Conservation (phyloP, 2,797 vertebrate species). For the Channa striata region DNA sequence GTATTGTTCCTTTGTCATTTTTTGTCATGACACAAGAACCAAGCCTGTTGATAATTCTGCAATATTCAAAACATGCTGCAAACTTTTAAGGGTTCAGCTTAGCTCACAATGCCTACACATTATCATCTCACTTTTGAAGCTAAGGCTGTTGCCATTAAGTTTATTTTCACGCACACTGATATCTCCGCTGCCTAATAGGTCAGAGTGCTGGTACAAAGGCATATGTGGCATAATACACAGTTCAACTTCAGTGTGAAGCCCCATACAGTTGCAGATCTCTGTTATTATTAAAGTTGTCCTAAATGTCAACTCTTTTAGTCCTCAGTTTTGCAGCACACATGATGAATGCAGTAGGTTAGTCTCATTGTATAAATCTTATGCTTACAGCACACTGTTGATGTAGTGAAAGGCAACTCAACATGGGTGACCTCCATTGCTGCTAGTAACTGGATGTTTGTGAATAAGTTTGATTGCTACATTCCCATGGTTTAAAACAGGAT, state of each 20-base stretch:
- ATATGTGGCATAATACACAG: not conserved
- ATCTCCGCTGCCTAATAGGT: constrained; percentile 4
- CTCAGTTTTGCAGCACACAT: constrained; percentile 16
- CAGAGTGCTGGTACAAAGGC: constrained; percentile 7
- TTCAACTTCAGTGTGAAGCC: not conserved
- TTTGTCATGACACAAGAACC: not conserved
- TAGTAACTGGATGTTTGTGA: constrained; percentile 11
- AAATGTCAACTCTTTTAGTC: constrained; percentile 26
- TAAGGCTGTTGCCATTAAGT: not conserved
- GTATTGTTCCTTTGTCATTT: not conserved
- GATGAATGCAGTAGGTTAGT: constrained; percentile 25
- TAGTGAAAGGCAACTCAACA: not conserved
- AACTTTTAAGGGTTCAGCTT: not conserved
- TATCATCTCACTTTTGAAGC: not conserved
- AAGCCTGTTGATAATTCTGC: not conserved
- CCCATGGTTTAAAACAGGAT: constrained; percentile 2
- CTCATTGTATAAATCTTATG: constrained; percentile 1
- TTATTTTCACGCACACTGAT: not conserved
- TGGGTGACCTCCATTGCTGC: constrained; percentile 23
- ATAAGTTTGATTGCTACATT: constrained; percentile 28
- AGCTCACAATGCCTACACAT: not conserved
- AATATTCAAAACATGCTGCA: not conserved
- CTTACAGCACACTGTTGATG: constrained; percentile 5
- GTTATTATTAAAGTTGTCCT: constrained; percentile 16
- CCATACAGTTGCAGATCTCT: not conserved